Evolutionary conservation across 2,113 vertebrate species (phyloP).

Genomic region (Paralichthys olivaceus): DNA sequence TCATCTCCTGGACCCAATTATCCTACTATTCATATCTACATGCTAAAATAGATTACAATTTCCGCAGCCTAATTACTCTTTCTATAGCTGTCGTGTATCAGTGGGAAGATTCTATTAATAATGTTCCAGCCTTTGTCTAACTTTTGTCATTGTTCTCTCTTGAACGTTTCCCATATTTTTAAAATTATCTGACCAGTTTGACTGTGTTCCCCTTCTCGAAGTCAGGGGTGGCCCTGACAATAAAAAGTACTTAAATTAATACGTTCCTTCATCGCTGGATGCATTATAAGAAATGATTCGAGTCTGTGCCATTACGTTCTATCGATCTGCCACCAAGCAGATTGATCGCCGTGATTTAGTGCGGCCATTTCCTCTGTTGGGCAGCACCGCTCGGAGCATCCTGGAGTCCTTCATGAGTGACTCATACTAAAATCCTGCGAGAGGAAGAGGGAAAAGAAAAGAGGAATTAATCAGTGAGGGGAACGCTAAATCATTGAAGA

Average conservation of each 20-base stretch:
- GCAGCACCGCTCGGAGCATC: constrained; percentile 27
- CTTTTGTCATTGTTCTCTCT: constrained; percentile 13
- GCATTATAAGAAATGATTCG: background rate
- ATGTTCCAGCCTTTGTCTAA: constrained; percentile 19
- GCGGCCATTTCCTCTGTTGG: constrained; percentile 37
- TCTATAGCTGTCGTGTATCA: constrained; percentile 49
- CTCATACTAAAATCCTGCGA: constrained; percentile 46
- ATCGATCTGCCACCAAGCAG: constrained; percentile 42
- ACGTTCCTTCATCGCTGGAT: constrained; percentile 1
- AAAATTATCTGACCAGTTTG: background rate
- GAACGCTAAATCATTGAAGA: constrained; percentile 33
- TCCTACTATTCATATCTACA: constrained; percentile 65
- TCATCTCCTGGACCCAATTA: constrained; percentile 64
- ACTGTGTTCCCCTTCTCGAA: no score
- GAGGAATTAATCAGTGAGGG: constrained; percentile 31
- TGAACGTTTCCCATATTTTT: background rate
- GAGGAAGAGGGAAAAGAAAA: background rate
- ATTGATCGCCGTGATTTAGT: constrained; percentile 56
- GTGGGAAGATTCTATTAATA: constrained; percentile 58
- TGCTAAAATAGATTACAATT: constrained; percentile 73
- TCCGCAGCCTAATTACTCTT: constrained; percentile 67
- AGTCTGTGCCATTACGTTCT: constrained; percentile 9
- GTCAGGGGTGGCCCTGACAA: background rate
- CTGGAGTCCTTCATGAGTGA: constrained; percentile 59
- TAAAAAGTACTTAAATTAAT: constrained; percentile 10